These are phyloP conservation scores for Spisula solida DNA, from an alignment of 2,888 invertebrate species.

Conservation along the genomic window DNA sequence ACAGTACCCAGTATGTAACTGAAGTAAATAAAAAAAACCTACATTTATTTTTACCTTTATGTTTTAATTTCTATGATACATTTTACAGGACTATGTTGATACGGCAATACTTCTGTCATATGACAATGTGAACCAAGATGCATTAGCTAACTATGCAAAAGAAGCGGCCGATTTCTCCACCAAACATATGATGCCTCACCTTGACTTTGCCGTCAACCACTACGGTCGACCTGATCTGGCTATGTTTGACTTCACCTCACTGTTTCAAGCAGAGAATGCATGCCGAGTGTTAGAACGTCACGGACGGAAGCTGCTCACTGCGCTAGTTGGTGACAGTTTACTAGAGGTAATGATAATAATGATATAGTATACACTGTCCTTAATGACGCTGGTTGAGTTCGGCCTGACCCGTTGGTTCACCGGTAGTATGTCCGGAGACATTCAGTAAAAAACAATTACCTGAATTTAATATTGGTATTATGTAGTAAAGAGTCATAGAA, in stretches of 20 bases:
- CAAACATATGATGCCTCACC: conserved; percentile 86
- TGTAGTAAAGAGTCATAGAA: too few species aligned
- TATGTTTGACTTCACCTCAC: conserved; percentile 99
- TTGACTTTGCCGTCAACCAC: conserved; percentile 99
- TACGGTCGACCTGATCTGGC: conserved; percentile 99
- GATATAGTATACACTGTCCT: background rate
- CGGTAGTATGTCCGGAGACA: too few species aligned
- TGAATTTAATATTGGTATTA: too few species aligned
- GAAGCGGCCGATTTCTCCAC: conserved; percentile 95
- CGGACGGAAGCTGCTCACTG: conserved; percentile 94
- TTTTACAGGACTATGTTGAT: conserved; percentile 94
- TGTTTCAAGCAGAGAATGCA: conserved; percentile 99
- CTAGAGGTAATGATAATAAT: conserved; percentile 91
- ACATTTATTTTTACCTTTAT: background rate
- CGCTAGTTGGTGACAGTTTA: conserved; percentile 97
- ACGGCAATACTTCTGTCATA: conserved; percentile 95
- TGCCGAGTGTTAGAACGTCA: conserved; percentile 93
- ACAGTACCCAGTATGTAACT: too few species aligned
- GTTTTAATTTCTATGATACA: background rate
- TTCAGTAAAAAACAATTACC: too few species aligned
- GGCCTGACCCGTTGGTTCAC: too few species aligned
- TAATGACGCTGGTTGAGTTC: too few species aligned
- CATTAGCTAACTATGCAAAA: conserved; percentile 95
- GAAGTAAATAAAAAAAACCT: too few species aligned
- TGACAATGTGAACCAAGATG: conserved; percentile 96